A percentile compares a stretch with the other conserved stretches of the same genome.
These are phyloP conservation scores for Tribolium castaneum DNA, from an alignment of 1,140 invertebrate genomes.

Conservation along the genomic window DNA sequence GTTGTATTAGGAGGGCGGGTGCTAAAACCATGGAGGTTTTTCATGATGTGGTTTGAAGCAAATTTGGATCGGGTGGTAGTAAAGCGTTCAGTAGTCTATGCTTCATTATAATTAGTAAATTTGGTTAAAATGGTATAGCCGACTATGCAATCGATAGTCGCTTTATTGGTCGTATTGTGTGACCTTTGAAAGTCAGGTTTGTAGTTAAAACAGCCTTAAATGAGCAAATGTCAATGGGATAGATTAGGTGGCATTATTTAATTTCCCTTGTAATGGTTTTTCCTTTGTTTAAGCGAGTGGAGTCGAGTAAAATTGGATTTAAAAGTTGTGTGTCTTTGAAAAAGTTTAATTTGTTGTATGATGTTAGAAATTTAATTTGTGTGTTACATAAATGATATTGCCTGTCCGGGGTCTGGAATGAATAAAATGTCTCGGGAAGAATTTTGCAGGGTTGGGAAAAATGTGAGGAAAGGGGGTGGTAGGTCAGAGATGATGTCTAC, in stretches of 20 bases:
- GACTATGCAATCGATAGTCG: not conserved
- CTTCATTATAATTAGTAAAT: too few relatives aligned
- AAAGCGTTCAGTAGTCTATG: too few relatives aligned
- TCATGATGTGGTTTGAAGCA: too few relatives aligned
- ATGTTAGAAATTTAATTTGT: not conserved
- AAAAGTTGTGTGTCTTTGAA: not conserved
- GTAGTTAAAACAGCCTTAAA: not conserved
- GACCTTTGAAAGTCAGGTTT: not conserved
- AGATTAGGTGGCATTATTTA: not conserved
- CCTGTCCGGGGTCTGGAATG: not conserved
- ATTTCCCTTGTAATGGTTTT: not conserved
- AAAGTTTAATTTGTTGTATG: not conserved
- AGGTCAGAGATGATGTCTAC: not conserved
- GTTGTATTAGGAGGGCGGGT: too few relatives aligned
- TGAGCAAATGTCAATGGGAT: not conserved
- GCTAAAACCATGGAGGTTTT: too few relatives aligned
- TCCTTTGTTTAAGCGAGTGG: not conserved
- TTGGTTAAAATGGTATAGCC: too few relatives aligned
- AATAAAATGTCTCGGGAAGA: not conserved
- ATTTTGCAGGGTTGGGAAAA: not conserved
- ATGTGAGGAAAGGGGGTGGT: slow-evolving; percentile 8
- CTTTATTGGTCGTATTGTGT: not conserved
- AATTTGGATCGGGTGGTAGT: too few relatives aligned
- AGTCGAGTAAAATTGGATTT: not conserved
- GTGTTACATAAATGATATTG: not conserved